Conservation (phyloP, 2,888 invertebrate species). For the Allolobophora icterica region DNA sequence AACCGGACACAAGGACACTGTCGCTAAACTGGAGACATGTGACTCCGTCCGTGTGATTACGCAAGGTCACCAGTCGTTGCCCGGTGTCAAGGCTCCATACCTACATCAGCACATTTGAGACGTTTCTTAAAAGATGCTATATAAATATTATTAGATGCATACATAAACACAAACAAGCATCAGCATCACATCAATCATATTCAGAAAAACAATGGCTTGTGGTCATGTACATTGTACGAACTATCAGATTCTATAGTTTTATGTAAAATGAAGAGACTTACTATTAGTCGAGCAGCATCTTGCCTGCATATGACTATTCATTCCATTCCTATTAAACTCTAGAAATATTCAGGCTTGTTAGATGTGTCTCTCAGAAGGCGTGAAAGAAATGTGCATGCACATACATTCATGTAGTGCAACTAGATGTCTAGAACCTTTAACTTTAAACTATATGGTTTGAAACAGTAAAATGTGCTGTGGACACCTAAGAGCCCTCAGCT, state of each 20-base stretch:
- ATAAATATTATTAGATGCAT: constrained; percentile 26
- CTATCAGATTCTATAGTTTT: not conserved
- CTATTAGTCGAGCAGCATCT: not conserved
- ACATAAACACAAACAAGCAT: not conserved
- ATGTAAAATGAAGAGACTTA: not conserved
- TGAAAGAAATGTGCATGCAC: not conserved
- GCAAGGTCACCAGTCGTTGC: constrained; percentile 67
- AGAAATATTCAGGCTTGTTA: not conserved
- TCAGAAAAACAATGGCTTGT: not conserved
- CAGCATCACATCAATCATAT: not conserved
- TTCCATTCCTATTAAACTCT: not conserved
- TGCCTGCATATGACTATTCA: not conserved
- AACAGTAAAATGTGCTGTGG: too few species aligned
- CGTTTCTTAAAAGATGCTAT: not conserved
- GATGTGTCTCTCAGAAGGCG: not conserved
- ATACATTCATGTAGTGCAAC: too few species aligned
- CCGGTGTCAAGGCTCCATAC: constrained; percentile 69
- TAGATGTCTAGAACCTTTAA: too few species aligned
- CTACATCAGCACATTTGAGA: constrained; percentile 55
- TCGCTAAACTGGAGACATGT: constrained; percentile 70
- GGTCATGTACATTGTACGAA: too few species aligned
- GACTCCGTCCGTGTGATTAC: constrained; percentile 69
- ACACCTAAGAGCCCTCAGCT: not conserved
- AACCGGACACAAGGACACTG: constrained; percentile 69
- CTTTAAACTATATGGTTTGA: too few species aligned